Conservation (phyloP, 1,140 invertebrate genomes). For the Zeugodacus cucurbitae region DNA sequence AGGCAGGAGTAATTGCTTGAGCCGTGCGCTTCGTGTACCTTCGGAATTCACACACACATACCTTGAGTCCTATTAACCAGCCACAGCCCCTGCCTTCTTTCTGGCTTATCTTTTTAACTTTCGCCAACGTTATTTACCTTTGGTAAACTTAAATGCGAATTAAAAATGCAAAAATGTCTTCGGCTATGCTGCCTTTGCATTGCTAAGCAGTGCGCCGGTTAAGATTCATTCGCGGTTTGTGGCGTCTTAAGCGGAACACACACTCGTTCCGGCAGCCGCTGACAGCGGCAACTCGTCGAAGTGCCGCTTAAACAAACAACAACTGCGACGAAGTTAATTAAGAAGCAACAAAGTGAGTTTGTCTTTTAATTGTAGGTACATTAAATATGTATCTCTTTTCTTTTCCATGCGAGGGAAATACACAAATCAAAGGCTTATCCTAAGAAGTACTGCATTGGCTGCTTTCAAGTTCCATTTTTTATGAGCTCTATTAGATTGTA, state of each 20-base stretch:
- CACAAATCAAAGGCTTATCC: neutral
- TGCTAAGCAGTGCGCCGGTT: conserved; percentile 20
- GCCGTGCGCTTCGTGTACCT: neutral
- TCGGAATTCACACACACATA: neutral
- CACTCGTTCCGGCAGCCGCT: too few species aligned
- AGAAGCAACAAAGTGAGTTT: conserved; percentile 36
- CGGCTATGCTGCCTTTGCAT: conserved; percentile 1
- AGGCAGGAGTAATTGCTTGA: conserved; percentile 4
- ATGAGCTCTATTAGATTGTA: too few species aligned
- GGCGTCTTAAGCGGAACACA: conserved; percentile 1
- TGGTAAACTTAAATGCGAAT: conserved; percentile 26
- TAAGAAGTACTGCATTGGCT: neutral
- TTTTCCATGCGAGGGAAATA: neutral
- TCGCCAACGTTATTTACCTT: conserved; percentile 17
- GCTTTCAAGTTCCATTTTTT: neutral
- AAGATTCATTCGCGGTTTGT: neutral
- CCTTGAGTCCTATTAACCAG: conserved; percentile 17
- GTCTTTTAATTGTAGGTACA: conserved; percentile 24
- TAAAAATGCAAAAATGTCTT: conserved; percentile 39
- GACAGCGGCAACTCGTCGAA: neutral
- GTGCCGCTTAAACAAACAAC: conserved; percentile 1
- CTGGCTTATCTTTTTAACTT: neutral
- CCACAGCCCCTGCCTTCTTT: neutral
- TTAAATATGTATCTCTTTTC: neutral
- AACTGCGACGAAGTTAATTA: neutral